Evolutionary conservation across 2,888 invertebrate genomes (phyloP).

Genomic region (Cephalotes varians): DNA sequence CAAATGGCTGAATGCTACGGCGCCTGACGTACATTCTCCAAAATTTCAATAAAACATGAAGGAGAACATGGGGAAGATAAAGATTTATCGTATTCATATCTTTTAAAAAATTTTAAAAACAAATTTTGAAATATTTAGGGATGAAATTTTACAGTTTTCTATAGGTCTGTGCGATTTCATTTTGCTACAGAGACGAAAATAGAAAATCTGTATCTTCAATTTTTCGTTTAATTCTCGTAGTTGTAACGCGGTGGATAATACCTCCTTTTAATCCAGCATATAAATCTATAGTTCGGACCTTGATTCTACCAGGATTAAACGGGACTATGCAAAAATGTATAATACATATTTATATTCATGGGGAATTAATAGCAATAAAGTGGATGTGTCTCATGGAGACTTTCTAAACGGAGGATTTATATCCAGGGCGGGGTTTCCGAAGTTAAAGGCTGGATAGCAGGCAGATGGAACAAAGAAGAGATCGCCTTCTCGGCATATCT

Average conservation of each 20-base stretch:
- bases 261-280: slow-evolving; percentile 3
- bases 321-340: background rate
- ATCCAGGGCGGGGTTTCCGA: background rate
- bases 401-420: slow-evolving; percentile 29
- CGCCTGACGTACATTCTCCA: no score
- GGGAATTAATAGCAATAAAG: slow-evolving; percentile 33
- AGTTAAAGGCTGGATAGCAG: slow-evolving; percentile 22
- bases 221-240: background rate
- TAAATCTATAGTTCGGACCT: background rate
- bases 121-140: background rate
- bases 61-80: background rate
- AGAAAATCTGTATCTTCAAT: background rate
- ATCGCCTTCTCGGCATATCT: background rate
- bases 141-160: background rate
- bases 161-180: background rate
- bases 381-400: slow-evolving; percentile 1
- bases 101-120: background rate
- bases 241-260: background rate
- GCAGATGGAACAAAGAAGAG: background rate
- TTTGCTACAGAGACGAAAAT: background rate
- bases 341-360: slow-evolving; percentile 24
- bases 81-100: background rate
- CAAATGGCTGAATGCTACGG: background rate
- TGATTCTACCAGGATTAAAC: background rate
- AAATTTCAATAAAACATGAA: background rate